Evolutionary conservation across 1,140 invertebrate genomes (phyloP).

Genomic region (Drosophila sp.): DNA sequence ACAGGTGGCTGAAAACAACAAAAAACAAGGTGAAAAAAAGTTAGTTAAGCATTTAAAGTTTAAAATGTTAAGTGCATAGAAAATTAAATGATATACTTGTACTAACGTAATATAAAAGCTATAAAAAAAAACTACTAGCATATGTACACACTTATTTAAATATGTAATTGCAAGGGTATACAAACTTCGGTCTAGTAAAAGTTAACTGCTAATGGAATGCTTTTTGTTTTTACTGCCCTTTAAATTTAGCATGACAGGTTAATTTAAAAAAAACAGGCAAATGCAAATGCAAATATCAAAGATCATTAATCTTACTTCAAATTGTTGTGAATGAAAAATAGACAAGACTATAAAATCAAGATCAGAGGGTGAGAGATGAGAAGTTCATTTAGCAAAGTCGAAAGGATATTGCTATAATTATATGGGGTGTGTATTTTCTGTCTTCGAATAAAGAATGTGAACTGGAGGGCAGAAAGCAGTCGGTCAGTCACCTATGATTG

Average conservation of each 20-base stretch:
- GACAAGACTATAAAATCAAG: no score
- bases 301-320: background rate
- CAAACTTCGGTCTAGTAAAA: background rate
- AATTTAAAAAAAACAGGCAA: background rate
- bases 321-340: constrained; percentile 22
- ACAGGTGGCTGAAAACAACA: constrained; percentile 89
- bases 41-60: background rate
- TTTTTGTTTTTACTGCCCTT: background rate
- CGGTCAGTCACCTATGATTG: no score
- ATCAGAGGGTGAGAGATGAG: no score
- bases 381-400: no score
- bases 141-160: background rate
- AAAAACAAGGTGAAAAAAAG: constrained; percentile 5
- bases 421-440: no score
- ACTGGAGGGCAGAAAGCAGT: no score
- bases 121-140: no score
- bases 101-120: no score
- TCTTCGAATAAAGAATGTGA: no score
- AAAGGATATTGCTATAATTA: no score
- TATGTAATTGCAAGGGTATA: background rate
- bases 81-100: no score
- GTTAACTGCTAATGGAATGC: background rate
- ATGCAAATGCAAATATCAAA: constrained; percentile 1
- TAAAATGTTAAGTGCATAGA: no score
- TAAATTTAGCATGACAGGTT: background rate